Conservation (phyloP, 1,140 invertebrate species). For the Heliconius eleuchia region DNA sequence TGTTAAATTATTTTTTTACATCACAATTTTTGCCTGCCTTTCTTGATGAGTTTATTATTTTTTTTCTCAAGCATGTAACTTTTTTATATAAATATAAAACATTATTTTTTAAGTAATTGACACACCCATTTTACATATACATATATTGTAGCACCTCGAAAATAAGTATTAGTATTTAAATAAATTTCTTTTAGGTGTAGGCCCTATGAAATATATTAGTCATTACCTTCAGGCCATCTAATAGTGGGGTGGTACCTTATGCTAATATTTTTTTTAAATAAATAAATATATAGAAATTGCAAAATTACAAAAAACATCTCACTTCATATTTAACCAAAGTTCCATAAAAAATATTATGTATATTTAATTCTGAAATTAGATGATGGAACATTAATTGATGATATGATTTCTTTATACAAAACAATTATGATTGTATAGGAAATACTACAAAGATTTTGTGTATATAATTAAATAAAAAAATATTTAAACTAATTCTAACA, state of each 20-base stretch:
- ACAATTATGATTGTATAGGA: conserved; percentile 4
- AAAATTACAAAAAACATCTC: neutral
- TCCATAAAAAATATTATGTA: neutral
- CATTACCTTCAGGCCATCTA: conserved; percentile 29
- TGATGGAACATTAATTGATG: neutral
- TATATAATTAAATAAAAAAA: conserved; percentile 26
- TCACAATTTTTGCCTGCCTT: neutral
- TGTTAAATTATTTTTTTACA: neutral
- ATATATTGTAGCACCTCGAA: neutral
- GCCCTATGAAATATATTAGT: conserved; percentile 6
- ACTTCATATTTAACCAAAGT: neutral
- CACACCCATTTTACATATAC: conserved; percentile 1
- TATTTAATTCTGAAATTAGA: conserved; percentile 4
- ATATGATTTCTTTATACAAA: conserved; percentile 9
- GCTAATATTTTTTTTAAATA: conserved; percentile 12
- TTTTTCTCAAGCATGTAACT: too few species aligned
- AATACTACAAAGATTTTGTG: conserved; percentile 6
- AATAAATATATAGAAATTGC: conserved; percentile 18
- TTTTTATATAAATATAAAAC: too few species aligned
- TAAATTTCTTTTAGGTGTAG: conserved; percentile 8
- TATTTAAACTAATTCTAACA: conserved; percentile 58
- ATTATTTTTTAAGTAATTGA: neutral
- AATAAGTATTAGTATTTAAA: neutral
- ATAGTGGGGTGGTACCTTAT: conserved; percentile 25
- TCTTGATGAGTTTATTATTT: too few species aligned